Evolutionary conservation across 2,888 invertebrate genomes (phyloP).

Genomic region (Eristalinus sepulchralis): DNA sequence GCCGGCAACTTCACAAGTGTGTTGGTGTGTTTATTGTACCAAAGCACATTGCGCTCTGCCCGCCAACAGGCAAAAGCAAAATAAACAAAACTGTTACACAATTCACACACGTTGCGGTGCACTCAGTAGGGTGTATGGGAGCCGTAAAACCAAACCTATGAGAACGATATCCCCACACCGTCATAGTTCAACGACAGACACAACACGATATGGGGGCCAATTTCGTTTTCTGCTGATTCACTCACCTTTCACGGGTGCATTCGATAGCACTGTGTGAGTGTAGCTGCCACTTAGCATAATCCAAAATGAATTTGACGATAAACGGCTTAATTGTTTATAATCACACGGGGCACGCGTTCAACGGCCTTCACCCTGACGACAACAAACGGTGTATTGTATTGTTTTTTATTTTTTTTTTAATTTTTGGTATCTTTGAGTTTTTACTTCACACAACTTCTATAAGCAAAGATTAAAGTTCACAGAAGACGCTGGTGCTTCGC

Average conservation of each 20-base stretch:
- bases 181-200: neutral
- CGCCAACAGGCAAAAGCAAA: slow-evolving; percentile 8
- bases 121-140: neutral
- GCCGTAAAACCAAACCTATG: neutral
- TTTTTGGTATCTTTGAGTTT: neutral
- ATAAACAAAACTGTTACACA: slow-evolving; percentile 62
- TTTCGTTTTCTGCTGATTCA: slow-evolving; percentile 38
- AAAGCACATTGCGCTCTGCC: neutral
- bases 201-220: neutral
- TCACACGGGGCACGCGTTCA: slow-evolving; percentile 15
- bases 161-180: neutral
- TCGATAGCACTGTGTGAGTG: neutral
- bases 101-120: slow-evolving; percentile 21
- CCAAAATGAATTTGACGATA: slow-evolving; percentile 11
- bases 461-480: neutral
- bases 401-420: neutral
- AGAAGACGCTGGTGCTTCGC: neutral
- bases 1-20: neutral
- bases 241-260: slow-evolving; percentile 36
- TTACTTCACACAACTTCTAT: neutral
- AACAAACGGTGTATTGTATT: neutral
- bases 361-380: slow-evolving; percentile 50
- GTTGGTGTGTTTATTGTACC: neutral
- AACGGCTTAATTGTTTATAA: slow-evolving; percentile 12
- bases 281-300: slow-evolving; percentile 15